These are phyloP conservation scores for Parnassius glacialis DNA, from an alignment of 2,888 invertebrate species.

Conservation along the genomic window DNA sequence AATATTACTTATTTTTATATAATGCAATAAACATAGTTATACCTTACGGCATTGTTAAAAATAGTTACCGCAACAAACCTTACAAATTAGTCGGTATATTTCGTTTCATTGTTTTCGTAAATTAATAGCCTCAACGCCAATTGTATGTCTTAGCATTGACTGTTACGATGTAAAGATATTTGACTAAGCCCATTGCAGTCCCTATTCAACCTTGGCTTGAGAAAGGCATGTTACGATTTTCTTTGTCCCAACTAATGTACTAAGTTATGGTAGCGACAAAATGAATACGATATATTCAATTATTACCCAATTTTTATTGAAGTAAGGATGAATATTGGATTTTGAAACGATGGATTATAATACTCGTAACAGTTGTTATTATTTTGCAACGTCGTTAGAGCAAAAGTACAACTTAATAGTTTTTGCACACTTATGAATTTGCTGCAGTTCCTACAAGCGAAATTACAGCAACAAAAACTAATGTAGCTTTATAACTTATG, in stretches of 20 bases:
- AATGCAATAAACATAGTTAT: neutral
- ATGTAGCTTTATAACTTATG: neutral
- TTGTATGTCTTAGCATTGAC: conserved; percentile 21
- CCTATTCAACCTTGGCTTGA: conserved; percentile 23
- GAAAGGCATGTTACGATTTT: conserved; percentile 22
- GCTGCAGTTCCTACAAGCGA: conserved; percentile 7
- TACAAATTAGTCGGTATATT: conserved; percentile 7
- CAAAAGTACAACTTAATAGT: conserved; percentile 17
- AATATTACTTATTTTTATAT: neutral
- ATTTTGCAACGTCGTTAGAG: conserved; percentile 9
- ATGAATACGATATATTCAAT: conserved; percentile 13
- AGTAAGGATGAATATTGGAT: conserved; percentile 15
- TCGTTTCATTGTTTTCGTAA: conserved; percentile 18
- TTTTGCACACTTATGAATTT: conserved; percentile 6
- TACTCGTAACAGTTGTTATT: neutral
- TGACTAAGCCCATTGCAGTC: conserved; percentile 12
- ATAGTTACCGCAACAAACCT: neutral
- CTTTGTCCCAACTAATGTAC: conserved; percentile 18
- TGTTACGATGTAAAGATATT: conserved; percentile 20
- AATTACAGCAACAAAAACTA: conserved; percentile 3
- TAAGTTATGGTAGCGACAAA: conserved; percentile 7
- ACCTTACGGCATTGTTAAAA: neutral
- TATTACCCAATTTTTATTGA: conserved; percentile 20
- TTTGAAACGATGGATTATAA: conserved; percentile 8
- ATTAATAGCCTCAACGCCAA: conserved; percentile 6